Evolutionary conservation across 2,888 invertebrate genomes (phyloP), one percentile per base, ranked within the genome.

Genomic region (Drosophila mimica): DNA sequence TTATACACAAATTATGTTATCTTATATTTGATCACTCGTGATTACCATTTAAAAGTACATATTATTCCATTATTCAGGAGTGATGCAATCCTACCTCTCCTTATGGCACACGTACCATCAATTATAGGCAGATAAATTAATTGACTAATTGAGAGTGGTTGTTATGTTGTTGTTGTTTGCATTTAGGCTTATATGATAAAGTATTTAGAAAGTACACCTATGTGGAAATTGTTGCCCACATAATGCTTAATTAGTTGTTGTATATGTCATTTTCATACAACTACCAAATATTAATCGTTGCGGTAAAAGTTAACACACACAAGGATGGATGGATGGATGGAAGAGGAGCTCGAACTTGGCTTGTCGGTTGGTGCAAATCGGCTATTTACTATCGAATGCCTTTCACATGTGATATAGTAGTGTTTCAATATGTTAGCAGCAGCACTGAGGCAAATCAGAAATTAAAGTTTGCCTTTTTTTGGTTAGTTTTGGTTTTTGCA

Each of bases 371-470:
- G 58, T 38, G 51, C 56, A 66, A 72, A 25, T 67, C 38, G 53
- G 60, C 67, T 61, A 43, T 68, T 78, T 64, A 58, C 73, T 63
- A 73, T 73, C 63, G 61, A 68, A 76, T 53, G 63, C 56, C 76
- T 76, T 78, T 76, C 76, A 76, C 79, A 64, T 78, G 61, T 46
- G 46, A 46, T 46, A 46, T 25, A 15, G 46, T 20, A 43, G 43
- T 43, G 43, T 43, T 57, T 52, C 38, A 65, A 67, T 61, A 34
- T 73, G 67, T 60, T 48, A 36, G 62, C 49, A 43, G 61, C 53
- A 58, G 77, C 58, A 63, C 62, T 60, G 68, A 73, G 79, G 56
- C 76, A 77, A 75, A 77, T 75, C 75, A 63, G 59, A 78, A 76
- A 73, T 59, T 52, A 63, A 17, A 20, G 46, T 36, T 67, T 57